phyloP scores from a whole-genome alignment of 2,113 vertebrate species.

The Engraulis encrasicolus region DNA sequence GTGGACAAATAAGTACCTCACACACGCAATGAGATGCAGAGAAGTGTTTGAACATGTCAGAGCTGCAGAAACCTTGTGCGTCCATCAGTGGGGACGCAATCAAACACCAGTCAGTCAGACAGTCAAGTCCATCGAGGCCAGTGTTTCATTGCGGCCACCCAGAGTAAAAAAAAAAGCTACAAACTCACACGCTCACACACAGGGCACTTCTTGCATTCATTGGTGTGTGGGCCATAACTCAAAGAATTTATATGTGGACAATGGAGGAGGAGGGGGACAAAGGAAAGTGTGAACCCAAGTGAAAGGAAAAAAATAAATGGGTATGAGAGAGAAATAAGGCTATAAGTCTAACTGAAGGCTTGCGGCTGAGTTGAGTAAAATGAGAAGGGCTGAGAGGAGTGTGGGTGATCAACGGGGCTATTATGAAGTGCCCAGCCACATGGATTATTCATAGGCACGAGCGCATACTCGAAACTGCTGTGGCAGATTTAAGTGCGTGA shows the following conservation, averaged over 20 bases:
- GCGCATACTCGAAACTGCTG: not conserved
- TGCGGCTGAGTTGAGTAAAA: not conserved
- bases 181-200: not conserved
- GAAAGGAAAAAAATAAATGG: conserved; percentile 48
- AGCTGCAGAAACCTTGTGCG: not conserved
- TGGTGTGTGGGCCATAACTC: conserved; percentile 44
- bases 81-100: not conserved
- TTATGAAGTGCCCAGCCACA: not conserved
- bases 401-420: conserved; percentile 12
- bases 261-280: conserved; percentile 61
- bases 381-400: not conserved
- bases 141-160: not conserved
- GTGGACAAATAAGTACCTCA: conserved; percentile 49
- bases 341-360: conserved; percentile 40
- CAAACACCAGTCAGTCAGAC: conserved; percentile 3
- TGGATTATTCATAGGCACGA: not conserved
- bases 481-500: not conserved
- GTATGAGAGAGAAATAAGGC: conserved; percentile 55
- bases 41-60: conserved; percentile 18
- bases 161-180: not conserved
- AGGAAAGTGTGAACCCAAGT: conserved; percentile 64
- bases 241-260: conserved; percentile 51
- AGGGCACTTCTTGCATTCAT: conserved; percentile 49
- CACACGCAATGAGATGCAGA: conserved; percentile 59
- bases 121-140: too few relatives aligned